Conservation (phyloP, 1,140 invertebrate genomes). For the Orchesella cincta region DNA sequence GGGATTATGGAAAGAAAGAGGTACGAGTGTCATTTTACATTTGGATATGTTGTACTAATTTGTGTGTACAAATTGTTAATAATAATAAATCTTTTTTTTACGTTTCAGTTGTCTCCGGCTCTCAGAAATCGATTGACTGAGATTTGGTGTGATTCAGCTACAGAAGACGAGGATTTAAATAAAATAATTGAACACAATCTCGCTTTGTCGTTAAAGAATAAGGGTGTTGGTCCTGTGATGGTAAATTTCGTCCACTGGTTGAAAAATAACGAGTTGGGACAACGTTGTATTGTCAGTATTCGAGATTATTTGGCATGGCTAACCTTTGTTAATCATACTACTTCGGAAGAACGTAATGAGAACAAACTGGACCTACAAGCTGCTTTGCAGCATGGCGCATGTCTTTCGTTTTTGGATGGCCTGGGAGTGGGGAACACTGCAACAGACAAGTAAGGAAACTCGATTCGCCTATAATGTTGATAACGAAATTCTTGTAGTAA, state of each 20-base stretch:
- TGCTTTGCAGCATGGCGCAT: constrained; percentile 84
- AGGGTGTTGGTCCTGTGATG: constrained; percentile 68
- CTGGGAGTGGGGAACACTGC: constrained; percentile 73
- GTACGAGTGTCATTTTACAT: constrained; percentile 57
- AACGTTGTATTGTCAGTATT: constrained; percentile 79
- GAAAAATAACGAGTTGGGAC: constrained; percentile 70
- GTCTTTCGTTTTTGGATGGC: constrained; percentile 87
- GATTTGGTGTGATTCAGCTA: constrained; percentile 90
- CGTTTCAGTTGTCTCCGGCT: constrained; percentile 81
- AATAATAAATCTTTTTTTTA: not conserved
- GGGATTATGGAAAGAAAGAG: constrained; percentile 99
- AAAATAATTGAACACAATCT: constrained; percentile 81
- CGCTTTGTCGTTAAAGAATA: constrained; percentile 59
- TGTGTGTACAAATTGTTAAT: too few species aligned
- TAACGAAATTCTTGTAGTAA: not conserved
- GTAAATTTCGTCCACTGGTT: constrained; percentile 82
- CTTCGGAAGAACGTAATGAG: constrained; percentile 37
- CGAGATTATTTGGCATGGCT: constrained; percentile 92
- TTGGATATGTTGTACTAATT: too few species aligned
- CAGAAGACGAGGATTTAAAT: constrained; percentile 70
- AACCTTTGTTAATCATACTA: constrained; percentile 78
- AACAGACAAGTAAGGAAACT: constrained; percentile 60
- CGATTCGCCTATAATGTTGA: not conserved
- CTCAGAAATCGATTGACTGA: constrained; percentile 97
- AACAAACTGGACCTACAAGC: constrained; percentile 54